These are phyloP conservation scores for Pachliopta kotzebuea DNA, from an alignment of 2,888 invertebrate genomes.

Conservation along the genomic window DNA sequence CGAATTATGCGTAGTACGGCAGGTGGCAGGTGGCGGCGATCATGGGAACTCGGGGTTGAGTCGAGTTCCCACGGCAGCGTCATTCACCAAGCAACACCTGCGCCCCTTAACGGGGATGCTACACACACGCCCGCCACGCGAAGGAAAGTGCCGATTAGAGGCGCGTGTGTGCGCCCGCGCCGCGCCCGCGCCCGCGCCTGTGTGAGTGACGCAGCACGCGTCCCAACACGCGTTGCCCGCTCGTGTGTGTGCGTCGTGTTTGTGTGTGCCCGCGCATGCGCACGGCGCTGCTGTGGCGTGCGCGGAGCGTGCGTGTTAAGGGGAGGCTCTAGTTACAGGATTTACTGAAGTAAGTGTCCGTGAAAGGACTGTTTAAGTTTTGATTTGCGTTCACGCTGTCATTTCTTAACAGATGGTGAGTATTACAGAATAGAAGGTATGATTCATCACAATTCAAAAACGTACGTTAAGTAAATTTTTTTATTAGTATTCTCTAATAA, in stretches of 20 bases:
- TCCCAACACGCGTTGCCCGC: slow-evolving; percentile 39
- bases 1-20: slow-evolving; percentile 80
- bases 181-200: slow-evolving; percentile 45
- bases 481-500: too few species aligned
- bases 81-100: slow-evolving; percentile 76
- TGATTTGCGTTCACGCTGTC: slow-evolving; percentile 39
- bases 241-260: slow-evolving; percentile 35
- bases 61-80: slow-evolving; percentile 74
- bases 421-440: slow-evolving; percentile 1
- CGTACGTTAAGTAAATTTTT: not conserved
- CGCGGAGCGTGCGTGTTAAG: slow-evolving; percentile 32
- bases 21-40: slow-evolving; percentile 70
- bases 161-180: slow-evolving; percentile 33
- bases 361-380: slow-evolving; percentile 54
- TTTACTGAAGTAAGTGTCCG: slow-evolving; percentile 54
- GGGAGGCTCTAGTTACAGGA: slow-evolving; percentile 49
- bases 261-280: slow-evolving; percentile 31
- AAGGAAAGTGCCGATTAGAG: slow-evolving; percentile 71
- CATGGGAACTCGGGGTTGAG: slow-evolving; percentile 76
- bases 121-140: slow-evolving; percentile 78
- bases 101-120: slow-evolving; percentile 75
- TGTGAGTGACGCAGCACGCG: slow-evolving; percentile 37
- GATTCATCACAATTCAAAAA: not conserved
- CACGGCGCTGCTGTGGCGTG: slow-evolving; percentile 34
- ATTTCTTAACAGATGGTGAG: slow-evolving; percentile 23